Evolutionary conservation across 2,888 invertebrate species (phyloP).

Genomic region (Trissolcus japonicus): DNA sequence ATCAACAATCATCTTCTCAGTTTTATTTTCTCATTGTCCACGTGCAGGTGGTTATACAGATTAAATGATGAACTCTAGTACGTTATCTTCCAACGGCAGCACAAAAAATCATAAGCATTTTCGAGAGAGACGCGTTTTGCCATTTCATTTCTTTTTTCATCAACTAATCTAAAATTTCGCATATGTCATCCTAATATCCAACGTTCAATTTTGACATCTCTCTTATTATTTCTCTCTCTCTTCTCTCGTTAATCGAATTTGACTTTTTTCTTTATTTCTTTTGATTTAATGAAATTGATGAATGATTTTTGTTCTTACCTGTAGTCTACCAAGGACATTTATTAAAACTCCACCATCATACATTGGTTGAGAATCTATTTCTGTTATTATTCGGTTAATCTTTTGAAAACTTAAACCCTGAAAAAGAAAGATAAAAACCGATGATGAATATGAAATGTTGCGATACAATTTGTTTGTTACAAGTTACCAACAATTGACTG

Average conservation of each 20-base stretch:
- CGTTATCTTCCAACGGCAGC: slow-evolving; percentile 65
- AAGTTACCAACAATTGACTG: background rate
- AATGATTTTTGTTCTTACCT: slow-evolving; percentile 81
- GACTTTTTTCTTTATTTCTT: background rate
- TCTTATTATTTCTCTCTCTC: too few relatives aligned
- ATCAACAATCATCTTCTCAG: slow-evolving; percentile 73
- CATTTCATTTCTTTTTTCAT: slow-evolving; percentile 13
- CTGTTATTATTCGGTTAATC: slow-evolving; percentile 93
- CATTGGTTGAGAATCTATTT: slow-evolving; percentile 98
- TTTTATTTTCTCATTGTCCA: slow-evolving; percentile 66
- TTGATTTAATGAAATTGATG: background rate
- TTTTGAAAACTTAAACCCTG: slow-evolving; percentile 94
- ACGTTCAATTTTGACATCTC: background rate
- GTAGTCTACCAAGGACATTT: slow-evolving; percentile 95
- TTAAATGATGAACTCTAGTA: slow-evolving; percentile 65
- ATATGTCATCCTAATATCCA: slow-evolving; percentile 3
- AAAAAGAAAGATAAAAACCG: slow-evolving; percentile 70
- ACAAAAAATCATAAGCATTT: slow-evolving; percentile 65
- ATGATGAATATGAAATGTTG: too few relatives aligned
- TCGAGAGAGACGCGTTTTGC: slow-evolving; percentile 41
- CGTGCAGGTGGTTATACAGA: slow-evolving; percentile 65
- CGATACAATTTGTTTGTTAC: too few relatives aligned
- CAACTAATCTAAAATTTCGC: slow-evolving; percentile 9
- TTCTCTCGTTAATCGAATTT: background rate
- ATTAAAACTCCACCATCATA: slow-evolving; percentile 97